Conservation (phyloP, 2,113 vertebrate species). For the Lontra canadensis region DNA sequence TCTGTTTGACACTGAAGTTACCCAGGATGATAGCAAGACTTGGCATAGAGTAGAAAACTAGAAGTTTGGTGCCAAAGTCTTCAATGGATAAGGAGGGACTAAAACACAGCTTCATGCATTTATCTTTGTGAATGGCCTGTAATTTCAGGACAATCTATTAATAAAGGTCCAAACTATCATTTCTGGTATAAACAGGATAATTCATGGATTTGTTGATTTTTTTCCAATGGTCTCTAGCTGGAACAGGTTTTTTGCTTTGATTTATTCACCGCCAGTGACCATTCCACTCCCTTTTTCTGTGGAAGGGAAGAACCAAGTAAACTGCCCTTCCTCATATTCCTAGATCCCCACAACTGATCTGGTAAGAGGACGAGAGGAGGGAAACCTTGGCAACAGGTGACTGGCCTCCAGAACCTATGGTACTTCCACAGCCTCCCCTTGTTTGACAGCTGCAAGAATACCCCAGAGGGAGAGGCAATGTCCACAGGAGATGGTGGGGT, state of each 20-base stretch:
- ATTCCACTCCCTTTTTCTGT: not conserved
- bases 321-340: not conserved
- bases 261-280: not conserved
- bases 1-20: constrained; percentile 37
- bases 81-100: not conserved
- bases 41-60: not conserved
- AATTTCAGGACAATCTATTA: not conserved
- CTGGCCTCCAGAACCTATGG: not conserved
- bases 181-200: constrained; percentile 44
- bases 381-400: not conserved
- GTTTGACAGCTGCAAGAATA: not conserved
- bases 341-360: not conserved
- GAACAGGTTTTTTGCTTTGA: not conserved
- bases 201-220: not conserved
- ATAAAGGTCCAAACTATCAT: not conserved
- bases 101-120: not conserved
- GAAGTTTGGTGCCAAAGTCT: not conserved
- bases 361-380: not conserved
- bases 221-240: not conserved
- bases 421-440: not conserved
- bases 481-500: not conserved
- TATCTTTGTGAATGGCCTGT: not conserved
- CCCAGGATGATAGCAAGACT: not conserved
- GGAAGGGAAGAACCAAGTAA: not conserved
- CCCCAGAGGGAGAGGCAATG: not conserved